Conservation (phyloP, 1,140 invertebrate species). For the Bactericera cockerelli region DNA sequence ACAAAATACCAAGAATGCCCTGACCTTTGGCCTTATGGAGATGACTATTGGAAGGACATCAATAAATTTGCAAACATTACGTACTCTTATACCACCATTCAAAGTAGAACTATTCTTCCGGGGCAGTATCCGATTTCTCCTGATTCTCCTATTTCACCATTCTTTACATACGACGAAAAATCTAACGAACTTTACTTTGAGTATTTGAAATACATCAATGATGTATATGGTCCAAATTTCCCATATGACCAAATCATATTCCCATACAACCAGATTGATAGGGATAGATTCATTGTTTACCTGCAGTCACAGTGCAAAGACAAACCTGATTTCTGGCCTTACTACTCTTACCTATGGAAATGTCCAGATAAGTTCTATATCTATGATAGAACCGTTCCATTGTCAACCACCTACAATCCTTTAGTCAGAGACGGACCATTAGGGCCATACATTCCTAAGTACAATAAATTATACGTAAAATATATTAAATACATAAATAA, state of each 20-base stretch:
- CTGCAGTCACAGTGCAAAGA: not conserved
- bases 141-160: not conserved
- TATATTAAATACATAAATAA: not conserved
- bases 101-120: not conserved
- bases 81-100: not conserved
- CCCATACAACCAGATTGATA: not conserved
- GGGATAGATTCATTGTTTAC: not conserved
- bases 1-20: not conserved
- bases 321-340: not conserved
- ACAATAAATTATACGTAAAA: not conserved
- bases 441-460: not conserved
- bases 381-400: not conserved
- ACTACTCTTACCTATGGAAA: constrained; percentile 2
- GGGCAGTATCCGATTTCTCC: not conserved
- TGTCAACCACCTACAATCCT: not conserved
- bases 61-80: not conserved
- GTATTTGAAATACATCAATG: not conserved
- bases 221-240: not conserved
- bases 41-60: not conserved
- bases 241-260: constrained; percentile 6
- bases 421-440: not conserved
- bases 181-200: not conserved
- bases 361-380: not conserved
- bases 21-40: not conserved
- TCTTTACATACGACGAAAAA: constrained; percentile 6